Base-by-base conservation (phyloP, 1,140 invertebrate species). In the Luehdorfia chinensis region DNA sequence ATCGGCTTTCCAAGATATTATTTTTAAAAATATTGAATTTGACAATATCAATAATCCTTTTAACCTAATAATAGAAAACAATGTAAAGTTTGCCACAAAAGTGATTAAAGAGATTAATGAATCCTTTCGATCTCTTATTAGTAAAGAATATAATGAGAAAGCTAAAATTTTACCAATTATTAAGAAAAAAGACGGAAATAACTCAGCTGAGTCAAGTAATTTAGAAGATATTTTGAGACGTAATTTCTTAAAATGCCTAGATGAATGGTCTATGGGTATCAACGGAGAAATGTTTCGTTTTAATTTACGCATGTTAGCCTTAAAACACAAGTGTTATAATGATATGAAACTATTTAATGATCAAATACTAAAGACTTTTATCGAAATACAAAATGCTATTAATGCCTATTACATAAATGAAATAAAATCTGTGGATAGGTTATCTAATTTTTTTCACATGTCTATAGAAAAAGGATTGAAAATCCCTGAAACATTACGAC, bases 211-310 rank as follows among this genome's bases (percentile, higher is more conserved):
- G 11, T 72, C 68, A 4, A 53, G 73, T n/a, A 71, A 56, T 50
- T 23, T 44, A 8, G 79, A 84, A 59, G 73, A 83, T 52, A 31
- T 70, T 8, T 72, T 74, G 36, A 83, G 76, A 53, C 9, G 55
- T 19, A 83, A 86, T 44, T 67, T 65, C 27, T 45, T 83, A 21
- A 86, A 83, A 56, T 84, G 78, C 58, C 69, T 85, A 12, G 75
- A 88, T 15, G 90, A 91, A 74, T 90, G 89, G 88, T 66, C 63
- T 3, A 80, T 84, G 58, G 90, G 80, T 5, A 50, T 89, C 5
- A 75, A 87, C 39, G 89, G 86, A 11, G 90, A 91, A 73, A 81
- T 86, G 44, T 78, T 74, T 37, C 71, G 90, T 52, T 66, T 84
- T 1, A 61, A 63, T 12, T 57, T 87, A 28, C 80, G 88, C 21